Evolutionary conservation across 2,888 invertebrate species (phyloP), one percentile per base, ranked within the genome.

Genomic region (Odontocerum albicorne): DNA sequence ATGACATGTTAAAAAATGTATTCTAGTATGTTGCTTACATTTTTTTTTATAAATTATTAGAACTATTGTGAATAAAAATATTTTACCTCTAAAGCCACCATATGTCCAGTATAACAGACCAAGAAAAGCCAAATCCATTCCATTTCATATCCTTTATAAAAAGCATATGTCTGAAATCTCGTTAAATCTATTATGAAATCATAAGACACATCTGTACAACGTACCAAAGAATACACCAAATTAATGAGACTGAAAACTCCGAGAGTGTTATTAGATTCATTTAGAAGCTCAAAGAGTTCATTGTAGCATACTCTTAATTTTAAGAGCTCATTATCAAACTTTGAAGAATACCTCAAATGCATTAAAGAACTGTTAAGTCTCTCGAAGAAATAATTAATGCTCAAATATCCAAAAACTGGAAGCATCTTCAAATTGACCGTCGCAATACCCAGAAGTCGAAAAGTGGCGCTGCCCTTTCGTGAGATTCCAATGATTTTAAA

Each of bases 371-470:
- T 22, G 35, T 55, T 55, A 4, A 55, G 17, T 16, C 46, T 20
- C 33, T 55, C 40, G 40, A 55, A 55, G 17, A 31, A 32, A n/a
- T 42, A 51, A 3, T 17, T n/a, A 7, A 55, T 20, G 6, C 12
- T 21, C 15, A 45, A 33, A 4, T 45, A 43, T 1, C 19, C 20
- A 3, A 55, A 22, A 21, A 39, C 21, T 1, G 50, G 50, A 7
- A 55, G 27, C 12, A 43, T 15, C 12, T 50, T 38, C 3, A 45
- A 44, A 17, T 38, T 21, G 1, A 43, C 20, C 10, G 44, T 20
- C 8, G 20, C 13, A 17, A 35, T 3, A 12, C 36, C 46, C 20
- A 46, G 7, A 13, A 35, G 7, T 8, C 13, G 35, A 12, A 8
- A n/a, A 12, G 8, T 12, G 10, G 10, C n/a, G 10, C 4, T 8